Percentiles rank a stretch among this genome's conserved stretches.
These are phyloP conservation scores for Samia ricini DNA, from an alignment of 1,140 invertebrate species.

Conservation along the genomic window DNA sequence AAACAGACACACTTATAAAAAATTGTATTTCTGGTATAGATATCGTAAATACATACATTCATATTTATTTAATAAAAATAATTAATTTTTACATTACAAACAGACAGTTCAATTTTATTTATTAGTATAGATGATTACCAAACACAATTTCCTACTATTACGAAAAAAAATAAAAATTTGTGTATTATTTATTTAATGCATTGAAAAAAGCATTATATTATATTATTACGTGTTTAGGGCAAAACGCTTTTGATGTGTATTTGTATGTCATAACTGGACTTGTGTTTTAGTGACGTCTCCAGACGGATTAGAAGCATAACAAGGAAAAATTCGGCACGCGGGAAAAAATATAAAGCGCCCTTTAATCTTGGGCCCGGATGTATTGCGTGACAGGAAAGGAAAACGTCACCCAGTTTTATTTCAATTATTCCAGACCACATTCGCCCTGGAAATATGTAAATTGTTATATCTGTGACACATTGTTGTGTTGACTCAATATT, in stretches of 20 bases:
- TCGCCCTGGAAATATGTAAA: conserved; percentile 38
- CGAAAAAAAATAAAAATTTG: too few relatives aligned
- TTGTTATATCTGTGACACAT: conserved; percentile 34
- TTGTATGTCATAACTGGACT: background rate
- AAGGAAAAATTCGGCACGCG: background rate
- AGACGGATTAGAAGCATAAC: background rate
- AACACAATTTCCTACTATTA: too few relatives aligned
- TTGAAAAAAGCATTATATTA: background rate
- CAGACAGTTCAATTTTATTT: too few relatives aligned
- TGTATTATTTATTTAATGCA: background rate
- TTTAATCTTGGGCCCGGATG: conserved; percentile 31
- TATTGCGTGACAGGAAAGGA: conserved; percentile 55
- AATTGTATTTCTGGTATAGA: too few relatives aligned
- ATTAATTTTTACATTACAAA: too few relatives aligned
- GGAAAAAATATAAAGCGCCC: conserved; percentile 7
- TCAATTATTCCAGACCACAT: conserved; percentile 51
- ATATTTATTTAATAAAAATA: too few relatives aligned
- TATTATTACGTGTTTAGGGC: background rate
- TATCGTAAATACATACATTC: too few relatives aligned
- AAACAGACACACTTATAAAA: too few relatives aligned
- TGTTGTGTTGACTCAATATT: conserved; percentile 1
- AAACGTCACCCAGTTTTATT: conserved; percentile 55
- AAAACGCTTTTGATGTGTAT: background rate
- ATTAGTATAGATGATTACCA: too few relatives aligned
- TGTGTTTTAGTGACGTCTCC: background rate